Conservation (phyloP, 2,797 vertebrate genomes). For the Typhlichthys subterraneus region DNA sequence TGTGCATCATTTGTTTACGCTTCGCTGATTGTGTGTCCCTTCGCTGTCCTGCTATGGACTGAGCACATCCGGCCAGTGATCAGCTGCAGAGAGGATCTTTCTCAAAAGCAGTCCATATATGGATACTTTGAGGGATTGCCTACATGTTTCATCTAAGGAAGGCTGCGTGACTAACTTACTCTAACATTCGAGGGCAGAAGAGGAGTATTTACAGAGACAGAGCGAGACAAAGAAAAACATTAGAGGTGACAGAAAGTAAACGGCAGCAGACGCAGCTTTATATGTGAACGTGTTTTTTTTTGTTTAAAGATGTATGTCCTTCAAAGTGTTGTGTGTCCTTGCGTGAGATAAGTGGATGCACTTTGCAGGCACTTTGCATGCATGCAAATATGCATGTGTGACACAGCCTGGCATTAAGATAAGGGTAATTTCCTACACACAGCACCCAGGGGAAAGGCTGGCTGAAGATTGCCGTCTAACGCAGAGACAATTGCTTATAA, state of each 20-base stretch:
- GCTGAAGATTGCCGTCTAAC: slow-evolving; percentile 37
- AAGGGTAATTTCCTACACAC: slow-evolving; percentile 51
- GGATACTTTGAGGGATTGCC: slow-evolving; percentile 52
- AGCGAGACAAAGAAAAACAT: not conserved
- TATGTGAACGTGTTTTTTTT: no score
- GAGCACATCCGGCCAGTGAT: slow-evolving; percentile 57
- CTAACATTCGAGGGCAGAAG: slow-evolving; percentile 11
- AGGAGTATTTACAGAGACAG: not conserved
- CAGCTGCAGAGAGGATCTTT: slow-evolving; percentile 43
- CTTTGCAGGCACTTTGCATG: not conserved
- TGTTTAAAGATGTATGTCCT: no score
- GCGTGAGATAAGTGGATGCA: not conserved
- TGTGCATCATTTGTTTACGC: slow-evolving; percentile 14
- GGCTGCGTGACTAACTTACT: slow-evolving; percentile 4
- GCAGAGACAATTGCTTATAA: slow-evolving; percentile 70
- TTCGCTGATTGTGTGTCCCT: slow-evolving; percentile 28
- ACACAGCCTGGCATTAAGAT: slow-evolving; percentile 18
- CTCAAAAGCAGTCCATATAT: slow-evolving; percentile 72
- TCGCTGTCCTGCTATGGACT: slow-evolving; percentile 44
- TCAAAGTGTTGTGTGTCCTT: slow-evolving; percentile 4
- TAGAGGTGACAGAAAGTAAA: not conserved
- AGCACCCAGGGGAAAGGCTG: slow-evolving; percentile 30
- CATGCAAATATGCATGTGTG: slow-evolving; percentile 7
- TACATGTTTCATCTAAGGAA: slow-evolving; percentile 61
- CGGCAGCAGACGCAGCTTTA: not conserved